Conservation (phyloP, 2,113 vertebrate genomes). For the Pycnonotus jocosus region DNA sequence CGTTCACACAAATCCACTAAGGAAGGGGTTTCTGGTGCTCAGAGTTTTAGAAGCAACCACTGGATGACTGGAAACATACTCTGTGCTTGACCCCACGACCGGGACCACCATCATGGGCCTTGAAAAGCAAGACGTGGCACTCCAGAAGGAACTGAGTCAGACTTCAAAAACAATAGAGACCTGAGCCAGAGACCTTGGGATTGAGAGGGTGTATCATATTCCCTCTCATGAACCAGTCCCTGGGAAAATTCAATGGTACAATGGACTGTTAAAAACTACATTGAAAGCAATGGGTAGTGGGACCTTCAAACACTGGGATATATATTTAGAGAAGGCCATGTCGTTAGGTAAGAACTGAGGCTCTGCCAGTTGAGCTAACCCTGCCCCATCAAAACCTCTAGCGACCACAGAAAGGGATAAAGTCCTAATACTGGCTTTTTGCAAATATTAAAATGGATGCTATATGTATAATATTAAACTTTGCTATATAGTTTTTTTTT, state of each 20-base stretch:
- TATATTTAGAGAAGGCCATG: background rate
- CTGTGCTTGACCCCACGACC: background rate
- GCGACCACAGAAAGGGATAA: no score
- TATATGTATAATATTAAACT: no score
- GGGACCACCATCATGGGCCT: background rate
- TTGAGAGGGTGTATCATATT: background rate
- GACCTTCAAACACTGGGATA: background rate
- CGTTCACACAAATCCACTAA: background rate
- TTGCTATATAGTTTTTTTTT: no score
- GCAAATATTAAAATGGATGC: no score
- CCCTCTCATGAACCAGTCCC: background rate
- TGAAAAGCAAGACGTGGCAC: background rate
- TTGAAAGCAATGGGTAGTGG: background rate
- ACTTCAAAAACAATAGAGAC: background rate
- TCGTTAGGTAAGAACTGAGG: background rate
- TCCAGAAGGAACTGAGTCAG: background rate
- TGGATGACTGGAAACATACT: background rate
- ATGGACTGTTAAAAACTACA: background rate
- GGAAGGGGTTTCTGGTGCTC: background rate
- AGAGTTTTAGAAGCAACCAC: background rate
- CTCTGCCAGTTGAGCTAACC: fast-evolving
- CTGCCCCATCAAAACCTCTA: background rate
- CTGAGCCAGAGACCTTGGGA: background rate
- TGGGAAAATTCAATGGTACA: background rate
- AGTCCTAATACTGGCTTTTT: no score